A percentile compares a stretch with the other conserved stretches of the same genome.
These are phyloP conservation scores for Stenodera caucasica DNA, from an alignment of 2,888 invertebrate genomes.

Conservation along the genomic window DNA sequence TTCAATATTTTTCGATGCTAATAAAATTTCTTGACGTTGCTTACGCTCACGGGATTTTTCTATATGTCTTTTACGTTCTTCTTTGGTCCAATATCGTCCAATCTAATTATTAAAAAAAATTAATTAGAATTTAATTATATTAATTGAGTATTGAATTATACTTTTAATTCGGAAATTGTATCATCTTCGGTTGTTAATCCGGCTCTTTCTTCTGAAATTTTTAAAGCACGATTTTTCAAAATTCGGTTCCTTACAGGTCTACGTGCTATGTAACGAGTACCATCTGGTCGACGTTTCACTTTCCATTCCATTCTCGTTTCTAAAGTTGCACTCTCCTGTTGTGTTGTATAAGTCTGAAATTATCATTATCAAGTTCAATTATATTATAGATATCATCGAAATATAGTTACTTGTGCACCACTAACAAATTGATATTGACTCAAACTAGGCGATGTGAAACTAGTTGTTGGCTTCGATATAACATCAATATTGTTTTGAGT, in stretches of 20 bases:
- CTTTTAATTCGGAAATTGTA: conserved; percentile 75
- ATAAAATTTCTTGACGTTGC: conserved; percentile 53
- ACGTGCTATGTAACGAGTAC: conserved; percentile 74
- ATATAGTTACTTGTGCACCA: conserved; percentile 46
- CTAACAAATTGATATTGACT: conserved; percentile 64
- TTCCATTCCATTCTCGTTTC: conserved; percentile 69
- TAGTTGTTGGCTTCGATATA: conserved; percentile 43
- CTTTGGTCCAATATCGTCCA: conserved; percentile 76
- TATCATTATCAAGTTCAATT: background rate
- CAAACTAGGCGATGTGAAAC: conserved; percentile 62
- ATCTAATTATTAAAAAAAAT: too few species aligned
- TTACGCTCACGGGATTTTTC: conserved; percentile 69
- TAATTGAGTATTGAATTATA: too few species aligned
- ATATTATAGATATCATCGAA: too few species aligned
- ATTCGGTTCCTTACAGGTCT: conserved; percentile 69
- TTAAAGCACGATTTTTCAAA: conserved; percentile 67
- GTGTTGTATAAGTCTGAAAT: conserved; percentile 27
- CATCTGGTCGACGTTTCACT: conserved; percentile 75
- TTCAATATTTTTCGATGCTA: conserved; percentile 44
- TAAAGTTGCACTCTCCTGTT: conserved; percentile 37
- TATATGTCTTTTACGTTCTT: conserved; percentile 73
- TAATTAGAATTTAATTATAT: too few species aligned
- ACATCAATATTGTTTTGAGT: conserved; percentile 49
- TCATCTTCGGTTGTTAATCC: conserved; percentile 74
- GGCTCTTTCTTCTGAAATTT: conserved; percentile 67